A percentile compares a stretch with the other conserved stretches of the same genome.
Conservation (phyloP, 1,140 invertebrate genomes). For the Lucilia sericata region DNA sequence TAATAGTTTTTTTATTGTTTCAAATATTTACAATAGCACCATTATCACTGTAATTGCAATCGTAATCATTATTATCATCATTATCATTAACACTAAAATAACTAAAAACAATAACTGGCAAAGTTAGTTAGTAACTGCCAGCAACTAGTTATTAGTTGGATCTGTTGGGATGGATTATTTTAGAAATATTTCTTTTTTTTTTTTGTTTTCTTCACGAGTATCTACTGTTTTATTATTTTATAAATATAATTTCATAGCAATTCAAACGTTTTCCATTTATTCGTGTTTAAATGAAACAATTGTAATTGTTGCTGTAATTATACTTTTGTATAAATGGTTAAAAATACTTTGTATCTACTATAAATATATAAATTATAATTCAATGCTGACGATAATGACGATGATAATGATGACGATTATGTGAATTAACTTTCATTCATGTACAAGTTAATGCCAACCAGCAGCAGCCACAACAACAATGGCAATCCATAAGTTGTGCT, state of each 20-base stretch:
- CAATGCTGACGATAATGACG: background rate
- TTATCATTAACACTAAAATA: background rate
- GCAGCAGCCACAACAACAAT: too few relatives aligned
- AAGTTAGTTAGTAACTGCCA: background rate
- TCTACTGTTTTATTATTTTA: background rate
- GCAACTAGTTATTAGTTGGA: too few relatives aligned
- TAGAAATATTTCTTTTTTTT: too few relatives aligned
- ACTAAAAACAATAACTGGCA: background rate
- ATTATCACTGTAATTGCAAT: background rate
- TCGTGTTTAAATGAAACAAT: conserved; percentile 24
- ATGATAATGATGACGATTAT: background rate
- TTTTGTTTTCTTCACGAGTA: background rate
- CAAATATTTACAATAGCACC: background rate
- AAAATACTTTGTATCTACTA: too few relatives aligned
- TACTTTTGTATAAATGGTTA: background rate
- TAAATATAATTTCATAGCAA: conserved; percentile 25
- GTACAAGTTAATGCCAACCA: background rate
- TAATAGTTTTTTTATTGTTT: background rate
- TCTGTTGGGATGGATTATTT: too few relatives aligned
- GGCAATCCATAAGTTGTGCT: too few relatives aligned
- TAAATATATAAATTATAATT: background rate
- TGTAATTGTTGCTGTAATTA: conserved; percentile 32
- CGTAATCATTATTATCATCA: background rate
- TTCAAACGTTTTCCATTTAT: conserved; percentile 8
- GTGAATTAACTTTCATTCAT: background rate